Conservation (phyloP, 1,140 invertebrate species). For the Drosophila obscura region DNA sequence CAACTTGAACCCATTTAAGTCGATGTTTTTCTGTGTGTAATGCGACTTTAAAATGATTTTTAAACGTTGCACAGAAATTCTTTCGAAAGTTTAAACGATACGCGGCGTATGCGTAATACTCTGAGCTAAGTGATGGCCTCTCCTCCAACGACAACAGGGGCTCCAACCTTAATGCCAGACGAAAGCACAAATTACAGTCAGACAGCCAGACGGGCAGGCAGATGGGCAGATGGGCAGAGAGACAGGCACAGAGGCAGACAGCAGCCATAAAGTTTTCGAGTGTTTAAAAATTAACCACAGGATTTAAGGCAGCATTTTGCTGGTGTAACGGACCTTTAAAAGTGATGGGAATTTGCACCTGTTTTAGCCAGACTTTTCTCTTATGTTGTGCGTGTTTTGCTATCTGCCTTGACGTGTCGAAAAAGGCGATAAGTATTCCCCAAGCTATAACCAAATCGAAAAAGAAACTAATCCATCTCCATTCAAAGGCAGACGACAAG, state of each 20-base stretch:
- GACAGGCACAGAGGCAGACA: not conserved
- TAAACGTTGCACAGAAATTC: slow-evolving; percentile 51
- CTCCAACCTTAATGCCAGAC: slow-evolving; percentile 26
- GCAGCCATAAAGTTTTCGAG: slow-evolving; percentile 12
- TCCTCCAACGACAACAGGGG: slow-evolving; percentile 48
- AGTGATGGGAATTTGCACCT: too few species aligned
- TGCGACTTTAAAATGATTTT: slow-evolving; percentile 71
- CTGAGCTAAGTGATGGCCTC: slow-evolving; percentile 55
- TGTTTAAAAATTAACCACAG: slow-evolving; percentile 14
- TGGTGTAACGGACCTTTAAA: too few species aligned
- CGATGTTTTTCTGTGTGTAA: slow-evolving; percentile 17
- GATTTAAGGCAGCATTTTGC: too few species aligned
- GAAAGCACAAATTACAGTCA: slow-evolving; percentile 31
- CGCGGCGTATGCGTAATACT: slow-evolving; percentile 69
- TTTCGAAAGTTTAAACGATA: slow-evolving; percentile 55
- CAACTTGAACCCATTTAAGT: slow-evolving; percentile 3
- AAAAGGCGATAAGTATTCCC: too few species aligned
- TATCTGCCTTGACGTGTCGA: too few species aligned
- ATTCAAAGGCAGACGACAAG: too few species aligned
- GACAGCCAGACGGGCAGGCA: slow-evolving; percentile 14
- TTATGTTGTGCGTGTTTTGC: too few species aligned
- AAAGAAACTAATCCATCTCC: too few species aligned
- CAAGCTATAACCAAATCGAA: too few species aligned
- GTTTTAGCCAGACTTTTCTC: too few species aligned
- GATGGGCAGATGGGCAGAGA: slow-evolving; percentile 7